A percentile compares a stretch with the other conserved stretches of the same genome.
phyloP scores from a whole-genome alignment of 2,888 invertebrate genomes.

The Phlogophora meticulosa region DNA sequence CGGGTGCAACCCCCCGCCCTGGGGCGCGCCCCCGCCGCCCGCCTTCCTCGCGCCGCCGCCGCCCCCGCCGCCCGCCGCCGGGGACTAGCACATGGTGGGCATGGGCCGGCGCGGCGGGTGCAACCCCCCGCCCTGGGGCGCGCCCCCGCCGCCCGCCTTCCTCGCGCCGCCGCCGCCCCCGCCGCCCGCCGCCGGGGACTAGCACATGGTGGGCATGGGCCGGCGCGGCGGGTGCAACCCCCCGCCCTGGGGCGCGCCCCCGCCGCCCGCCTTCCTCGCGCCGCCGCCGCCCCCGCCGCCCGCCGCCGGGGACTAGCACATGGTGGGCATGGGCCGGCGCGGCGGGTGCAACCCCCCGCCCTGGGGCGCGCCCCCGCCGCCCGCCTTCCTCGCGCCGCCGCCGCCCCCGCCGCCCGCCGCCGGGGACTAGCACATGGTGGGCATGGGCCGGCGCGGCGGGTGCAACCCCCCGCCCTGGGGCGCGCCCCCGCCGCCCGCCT shows the following conservation, averaged over 20 bases:
- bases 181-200: conserved; percentile 80
- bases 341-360: conserved; percentile 80
- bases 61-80: conserved; percentile 84
- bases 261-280: conserved; percentile 84
- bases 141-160: conserved; percentile 83
- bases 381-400: conserved; percentile 86
- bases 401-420: conserved; percentile 86
- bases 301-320: conserved; percentile 75
- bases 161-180: conserved; percentile 89
- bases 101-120: conserved; percentile 77
- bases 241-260: conserved; percentile 86
- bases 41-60: conserved; percentile 88
- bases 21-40: conserved; percentile 85
- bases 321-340: conserved; percentile 80
- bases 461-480: conserved; percentile 84
- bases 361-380: conserved; percentile 86
- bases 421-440: conserved; percentile 79
- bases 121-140: conserved; percentile 84
- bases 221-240: conserved; percentile 78
- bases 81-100: conserved; percentile 79
- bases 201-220: conserved; percentile 80
- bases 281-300: conserved; percentile 89
- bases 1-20: conserved; percentile 81
- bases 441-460: conserved; percentile 76
- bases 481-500: conserved; percentile 83